These are phyloP conservation scores for Pantala flavescens DNA, from an alignment of 1,140 invertebrate species.

Conservation along the genomic window DNA sequence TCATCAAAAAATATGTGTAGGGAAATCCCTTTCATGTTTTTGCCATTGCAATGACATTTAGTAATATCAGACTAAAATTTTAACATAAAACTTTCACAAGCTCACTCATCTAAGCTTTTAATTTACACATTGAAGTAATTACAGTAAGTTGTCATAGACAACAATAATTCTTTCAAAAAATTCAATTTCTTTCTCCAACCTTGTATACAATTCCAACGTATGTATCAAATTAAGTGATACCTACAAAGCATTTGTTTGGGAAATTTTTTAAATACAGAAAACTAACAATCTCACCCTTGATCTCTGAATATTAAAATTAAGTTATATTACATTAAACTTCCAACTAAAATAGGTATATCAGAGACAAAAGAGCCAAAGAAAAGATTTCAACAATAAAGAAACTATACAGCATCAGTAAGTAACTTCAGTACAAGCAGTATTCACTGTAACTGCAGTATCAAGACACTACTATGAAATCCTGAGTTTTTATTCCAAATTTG, in stretches of 20 bases:
- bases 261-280: neutral
- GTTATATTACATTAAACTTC: neutral
- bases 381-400: neutral
- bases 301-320: neutral
- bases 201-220: neutral
- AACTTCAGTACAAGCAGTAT: neutral
- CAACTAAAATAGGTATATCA: neutral
- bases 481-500: neutral
- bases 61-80: neutral
- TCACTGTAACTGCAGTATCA: neutral
- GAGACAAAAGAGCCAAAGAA: neutral
- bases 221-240: neutral
- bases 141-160: conserved; percentile 2
- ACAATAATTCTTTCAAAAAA: neutral
- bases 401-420: neutral
- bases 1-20: too few relatives aligned
- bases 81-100: neutral
- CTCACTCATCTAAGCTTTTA: neutral
- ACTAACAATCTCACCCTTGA: neutral
- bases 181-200: neutral
- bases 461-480: neutral
- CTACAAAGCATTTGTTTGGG: neutral
- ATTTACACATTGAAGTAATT: neutral
- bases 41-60: too few relatives aligned
- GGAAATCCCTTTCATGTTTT: too few relatives aligned